phyloP scores from a whole-genome alignment of 1,140 invertebrate species.

The Zophobas morio region DNA sequence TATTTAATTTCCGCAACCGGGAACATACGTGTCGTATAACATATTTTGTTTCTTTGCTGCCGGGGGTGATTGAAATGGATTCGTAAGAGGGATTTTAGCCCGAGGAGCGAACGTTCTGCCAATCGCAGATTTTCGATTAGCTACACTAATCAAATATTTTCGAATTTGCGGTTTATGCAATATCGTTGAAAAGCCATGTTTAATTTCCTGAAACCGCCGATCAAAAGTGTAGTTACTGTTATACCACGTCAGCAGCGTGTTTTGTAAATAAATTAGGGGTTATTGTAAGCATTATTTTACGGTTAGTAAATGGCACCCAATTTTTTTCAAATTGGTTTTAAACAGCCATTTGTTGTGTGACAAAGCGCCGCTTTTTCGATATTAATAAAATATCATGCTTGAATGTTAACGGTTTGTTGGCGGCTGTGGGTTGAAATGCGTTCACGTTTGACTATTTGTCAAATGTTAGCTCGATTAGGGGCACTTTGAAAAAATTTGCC shows the following conservation, averaged over 20 bases:
- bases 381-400: no score
- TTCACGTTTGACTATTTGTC: no score
- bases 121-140: conserved; percentile 21
- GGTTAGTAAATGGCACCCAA: no score
- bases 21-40: conserved; percentile 15
- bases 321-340: no score
- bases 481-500: not conserved
- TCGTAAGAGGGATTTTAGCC: not conserved
- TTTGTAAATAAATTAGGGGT: conserved; percentile 13
- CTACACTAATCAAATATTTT: conserved; percentile 24
- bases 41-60: conserved; percentile 13
- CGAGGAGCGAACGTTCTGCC: conserved; percentile 5
- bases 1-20: conserved; percentile 3
- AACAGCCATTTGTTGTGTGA: no score
- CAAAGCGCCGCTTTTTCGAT: no score
- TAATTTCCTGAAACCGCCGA: conserved; percentile 29
- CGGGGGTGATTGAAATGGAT: conserved; percentile 19
- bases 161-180: conserved; percentile 12
- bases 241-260: not conserved
- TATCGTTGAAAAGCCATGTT: conserved; percentile 12
- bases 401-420: no score
- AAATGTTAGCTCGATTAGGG: no score
- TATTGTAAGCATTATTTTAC: no score
- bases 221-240: not conserved
- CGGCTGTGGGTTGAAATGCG: no score